Evolutionary conservation across 2,888 invertebrate genomes (phyloP), one percentile per base, ranked within the genome.

Genomic region (Spialia ferax): DNA sequence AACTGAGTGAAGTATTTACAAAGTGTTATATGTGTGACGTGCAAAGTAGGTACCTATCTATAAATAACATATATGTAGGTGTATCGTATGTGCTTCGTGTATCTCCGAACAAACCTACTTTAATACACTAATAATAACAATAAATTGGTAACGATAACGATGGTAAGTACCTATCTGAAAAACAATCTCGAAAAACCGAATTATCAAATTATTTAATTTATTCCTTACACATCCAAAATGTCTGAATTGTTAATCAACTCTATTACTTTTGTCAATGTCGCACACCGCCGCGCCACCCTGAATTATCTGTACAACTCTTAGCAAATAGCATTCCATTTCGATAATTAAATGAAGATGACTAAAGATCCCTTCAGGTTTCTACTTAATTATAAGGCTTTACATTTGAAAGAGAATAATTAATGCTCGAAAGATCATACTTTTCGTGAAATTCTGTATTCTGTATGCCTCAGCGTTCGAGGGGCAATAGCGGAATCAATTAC

Each of bases 401-500:
- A 61, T 61, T 50, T 50, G 50, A 48, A 20, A 50, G 15, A n/a
- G 54, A 52, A 54, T 54, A 23, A 70, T 75, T 78, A 79, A 70
- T 77, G 75, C 70, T 68, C 66, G 71, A 79, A 74, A 81, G 74
- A 80, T 81, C 76, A 80, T 80, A 83, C 77, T 80, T 82, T 80
- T 82, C 75, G 79, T 72, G 77, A 75, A 79, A 10, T 45, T 45
- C 18, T 45, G 8, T 42, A 80, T 81, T 79, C 77, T 77, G 72
- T 71, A 76, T 75, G 80, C 82, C 79, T 82, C 80, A 81, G 78
- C 80, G 74, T 77, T 52, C 80, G 79, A 79, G 74, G 80, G 81
- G 82, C 83, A 84, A 83, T 70, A 81, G 78, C 78, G 77, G 83
- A 87, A 89, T 89, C 87, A 88, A 89, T 89, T 88, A 88, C 85